Base-by-base conservation (phyloP, 2,797 vertebrate species). In the Pteronotus mesoamericanus region DNA sequence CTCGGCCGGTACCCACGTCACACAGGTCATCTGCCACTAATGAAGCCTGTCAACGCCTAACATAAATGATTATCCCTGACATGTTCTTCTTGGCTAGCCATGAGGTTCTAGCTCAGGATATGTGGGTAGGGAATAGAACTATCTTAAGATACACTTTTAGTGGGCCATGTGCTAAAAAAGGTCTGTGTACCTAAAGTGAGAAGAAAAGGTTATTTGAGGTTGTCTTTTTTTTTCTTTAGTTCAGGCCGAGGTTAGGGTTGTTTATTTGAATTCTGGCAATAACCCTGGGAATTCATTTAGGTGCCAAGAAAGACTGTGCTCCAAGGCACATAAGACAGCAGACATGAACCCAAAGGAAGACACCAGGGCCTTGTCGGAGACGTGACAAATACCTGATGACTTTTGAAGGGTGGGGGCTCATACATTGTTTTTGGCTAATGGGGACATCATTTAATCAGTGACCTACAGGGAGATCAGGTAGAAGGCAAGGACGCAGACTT, bases 211-310 rank as follows among this genome's bases (percentile, higher is more conserved):
- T 91, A 68, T 66, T 77, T 42, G 32, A 96, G 97, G 95, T 83
- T 92, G 78, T 57, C 57, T 87, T 5, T 89, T 64, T 68, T 66
- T 19, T 46, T 24, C 19, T 1, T 10, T 34, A 59, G 94, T 91
- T 97, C 94, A 94, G 78, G 9, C 78, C 92, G 78, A 96, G 86
- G 77, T 95, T 84, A 75, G 69, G 34, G 74, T 86, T 97, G 88
- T 97, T 97, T 96, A 92, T 88, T 71, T 93, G 78, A 78, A 59
- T 77, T 84, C 94, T 92, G 69, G 88, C 92, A 94, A 79, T 92
- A 95, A 88, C 74, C 82, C 94, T 92, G 86, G 91, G 92, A 95
- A 92, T 80, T 84, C 92, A 94, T 95, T 79, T 82, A 92, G 57
- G 86, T 86, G 91, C 91, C 86, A 91, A 95, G 78, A 86, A 94